Conservation (phyloP, 2,113 vertebrate species). For the Anser cygnoides region DNA sequence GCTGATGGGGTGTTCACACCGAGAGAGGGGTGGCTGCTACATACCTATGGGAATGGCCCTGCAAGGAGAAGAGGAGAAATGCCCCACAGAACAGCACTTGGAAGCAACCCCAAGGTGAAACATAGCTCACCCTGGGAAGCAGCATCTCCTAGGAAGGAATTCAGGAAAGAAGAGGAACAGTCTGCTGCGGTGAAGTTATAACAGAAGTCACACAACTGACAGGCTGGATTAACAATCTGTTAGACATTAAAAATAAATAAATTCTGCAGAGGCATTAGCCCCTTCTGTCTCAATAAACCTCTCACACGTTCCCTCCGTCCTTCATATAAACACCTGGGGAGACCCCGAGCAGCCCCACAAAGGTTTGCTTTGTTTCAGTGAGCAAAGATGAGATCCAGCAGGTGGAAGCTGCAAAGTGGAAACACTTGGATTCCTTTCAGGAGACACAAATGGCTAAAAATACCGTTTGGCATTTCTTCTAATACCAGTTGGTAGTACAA, state of each 20-base stretch:
- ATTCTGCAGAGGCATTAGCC: background rate
- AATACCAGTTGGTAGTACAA: conserved; percentile 35
- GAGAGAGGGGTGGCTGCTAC: background rate
- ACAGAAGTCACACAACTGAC: background rate
- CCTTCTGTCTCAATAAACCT: background rate
- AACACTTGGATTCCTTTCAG: conserved; percentile 14
- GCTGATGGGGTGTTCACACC: background rate
- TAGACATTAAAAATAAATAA: conserved; percentile 19
- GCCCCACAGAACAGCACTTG: background rate
- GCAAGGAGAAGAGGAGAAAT: background rate
- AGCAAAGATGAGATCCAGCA: background rate
- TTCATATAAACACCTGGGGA: conserved; percentile 5
- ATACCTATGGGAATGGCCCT: background rate
- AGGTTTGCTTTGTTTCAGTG: background rate
- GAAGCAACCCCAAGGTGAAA: background rate
- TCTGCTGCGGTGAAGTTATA: background rate
- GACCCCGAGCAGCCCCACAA: background rate
- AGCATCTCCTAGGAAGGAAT: background rate
- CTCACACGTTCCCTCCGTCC: background rate
- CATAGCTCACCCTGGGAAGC: background rate
- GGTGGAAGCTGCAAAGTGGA: conserved; percentile 6
- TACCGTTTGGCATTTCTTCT: background rate
- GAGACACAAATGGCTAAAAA: conserved; percentile 46
- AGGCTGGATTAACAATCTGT: conserved; percentile 4
- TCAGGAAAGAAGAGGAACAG: background rate